A percentile compares a stretch with the other conserved stretches of the same genome.
Conservation (phyloP, 2,797 vertebrate species). For the Acanthornis magna region DNA sequence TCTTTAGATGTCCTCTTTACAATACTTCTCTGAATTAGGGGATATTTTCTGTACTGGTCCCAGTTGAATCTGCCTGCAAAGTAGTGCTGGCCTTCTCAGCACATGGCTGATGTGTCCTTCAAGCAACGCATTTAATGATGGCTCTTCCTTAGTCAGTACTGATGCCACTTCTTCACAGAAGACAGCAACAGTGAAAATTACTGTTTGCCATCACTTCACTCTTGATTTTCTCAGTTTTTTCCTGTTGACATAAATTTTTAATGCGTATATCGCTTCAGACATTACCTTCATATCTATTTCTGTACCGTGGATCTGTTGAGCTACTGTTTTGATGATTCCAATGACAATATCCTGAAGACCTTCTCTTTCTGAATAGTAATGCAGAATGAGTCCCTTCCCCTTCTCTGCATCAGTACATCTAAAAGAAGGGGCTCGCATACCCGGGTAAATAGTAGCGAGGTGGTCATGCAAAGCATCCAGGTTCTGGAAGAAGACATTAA, state of each 20-base stretch:
- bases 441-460: constrained; percentile 97
- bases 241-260: neutral
- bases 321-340: constrained; percentile 98
- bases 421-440: constrained; percentile 97
- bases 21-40: neutral
- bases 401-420: constrained; percentile 97
- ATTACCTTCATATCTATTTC: constrained; percentile 99
- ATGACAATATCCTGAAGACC: constrained; percentile 99
- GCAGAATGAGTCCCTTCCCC: constrained; percentile 94
- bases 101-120: neutral
- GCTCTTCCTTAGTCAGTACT: neutral
- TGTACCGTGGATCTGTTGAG: constrained; percentile 97
- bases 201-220: neutral
- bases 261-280: neutral
- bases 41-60: neutral
- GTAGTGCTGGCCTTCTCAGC: neutral
- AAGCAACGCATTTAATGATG: neutral
- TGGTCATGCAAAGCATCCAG: constrained; percentile 97
- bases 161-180: neutral
- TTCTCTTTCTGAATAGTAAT: constrained; percentile 98
- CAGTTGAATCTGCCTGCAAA: neutral
- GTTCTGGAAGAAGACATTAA: constrained; percentile 80
- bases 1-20: neutral
- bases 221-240: neutral
- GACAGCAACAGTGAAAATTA: neutral